Percentiles rank a stretch among this genome's conserved stretches.
Evolutionary conservation across 2,797 vertebrate species (phyloP).

Genomic region (Oryzias dopingdopingensis): DNA sequence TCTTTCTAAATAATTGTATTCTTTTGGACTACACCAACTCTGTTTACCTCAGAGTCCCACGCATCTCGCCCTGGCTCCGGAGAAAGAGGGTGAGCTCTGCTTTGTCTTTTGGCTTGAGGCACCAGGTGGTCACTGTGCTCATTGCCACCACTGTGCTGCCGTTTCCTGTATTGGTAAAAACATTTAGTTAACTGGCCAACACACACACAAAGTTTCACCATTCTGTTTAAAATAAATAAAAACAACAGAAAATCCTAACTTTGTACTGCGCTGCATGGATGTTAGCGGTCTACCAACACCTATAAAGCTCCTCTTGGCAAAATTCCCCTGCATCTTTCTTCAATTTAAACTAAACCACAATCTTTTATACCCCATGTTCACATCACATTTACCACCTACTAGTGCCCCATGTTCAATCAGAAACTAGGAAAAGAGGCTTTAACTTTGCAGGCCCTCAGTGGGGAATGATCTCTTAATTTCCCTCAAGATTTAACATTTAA

Average conservation of each 20-base stretch:
- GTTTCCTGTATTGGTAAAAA: constrained; percentile 76
- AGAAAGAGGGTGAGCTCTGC: constrained; percentile 69
- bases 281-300: background rate
- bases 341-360: too few species aligned
- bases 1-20: too few species aligned
- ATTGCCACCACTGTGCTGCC: constrained; percentile 83
- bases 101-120: constrained; percentile 86
- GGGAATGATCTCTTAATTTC: too few species aligned
- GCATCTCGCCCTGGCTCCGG: constrained; percentile 74
- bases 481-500: too few species aligned
- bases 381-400: too few species aligned
- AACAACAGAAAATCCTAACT: background rate
- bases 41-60: constrained; percentile 78
- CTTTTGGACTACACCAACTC: too few species aligned
- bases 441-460: too few species aligned
- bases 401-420: too few species aligned
- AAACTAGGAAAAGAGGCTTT: too few species aligned
- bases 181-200: background rate
- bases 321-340: too few species aligned
- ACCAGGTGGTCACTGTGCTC: constrained; percentile 82
- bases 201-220: background rate
- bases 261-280: background rate
- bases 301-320: too few species aligned
- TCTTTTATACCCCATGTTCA: too few species aligned
- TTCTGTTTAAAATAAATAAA: background rate